Evolutionary conservation across 2,797 vertebrate genomes (phyloP).

Genomic region (Galagoides demidoff): DNA sequence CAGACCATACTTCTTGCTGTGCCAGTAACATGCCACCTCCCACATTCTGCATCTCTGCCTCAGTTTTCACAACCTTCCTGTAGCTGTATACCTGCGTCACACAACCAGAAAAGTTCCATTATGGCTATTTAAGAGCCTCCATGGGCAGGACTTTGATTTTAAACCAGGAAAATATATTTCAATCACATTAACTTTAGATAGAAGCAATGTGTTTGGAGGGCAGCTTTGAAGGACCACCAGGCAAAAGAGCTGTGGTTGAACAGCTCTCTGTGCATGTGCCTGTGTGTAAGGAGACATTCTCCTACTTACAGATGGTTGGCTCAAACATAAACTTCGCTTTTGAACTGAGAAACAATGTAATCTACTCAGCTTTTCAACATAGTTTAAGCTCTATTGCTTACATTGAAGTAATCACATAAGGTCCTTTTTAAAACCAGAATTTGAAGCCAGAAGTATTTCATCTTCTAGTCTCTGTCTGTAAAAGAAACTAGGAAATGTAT

Average conservation of each 20-base stretch:
- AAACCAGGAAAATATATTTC: not conserved
- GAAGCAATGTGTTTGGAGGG: not conserved
- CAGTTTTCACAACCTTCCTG: not conserved
- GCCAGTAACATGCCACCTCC: not conserved
- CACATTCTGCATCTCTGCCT: not conserved
- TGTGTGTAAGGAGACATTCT: not conserved
- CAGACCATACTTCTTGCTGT: not conserved
- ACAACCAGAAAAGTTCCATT: not conserved
- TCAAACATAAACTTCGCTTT: slow-evolving; percentile 47
- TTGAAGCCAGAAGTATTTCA: slow-evolving; percentile 53
- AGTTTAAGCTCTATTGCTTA: slow-evolving; percentile 26
- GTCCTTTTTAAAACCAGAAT: slow-evolving; percentile 16
- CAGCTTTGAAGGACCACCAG: not conserved
- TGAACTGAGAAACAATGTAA: not conserved
- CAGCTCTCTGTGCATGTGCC: not conserved
- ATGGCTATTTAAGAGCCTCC: not conserved
- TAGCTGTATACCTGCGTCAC: not conserved
- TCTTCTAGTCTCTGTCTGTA: not conserved
- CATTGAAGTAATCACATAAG: not conserved
- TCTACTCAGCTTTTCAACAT: slow-evolving; percentile 18
- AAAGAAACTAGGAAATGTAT: slow-evolving; percentile 29
- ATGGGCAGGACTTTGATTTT: not conserved
- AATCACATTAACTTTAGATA: not conserved
- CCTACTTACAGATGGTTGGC: too few relatives aligned
- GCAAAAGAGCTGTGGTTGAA: not conserved